Base-by-base conservation (phyloP, 2,113 vertebrate species). In the Limnothrissa miodon region DNA sequence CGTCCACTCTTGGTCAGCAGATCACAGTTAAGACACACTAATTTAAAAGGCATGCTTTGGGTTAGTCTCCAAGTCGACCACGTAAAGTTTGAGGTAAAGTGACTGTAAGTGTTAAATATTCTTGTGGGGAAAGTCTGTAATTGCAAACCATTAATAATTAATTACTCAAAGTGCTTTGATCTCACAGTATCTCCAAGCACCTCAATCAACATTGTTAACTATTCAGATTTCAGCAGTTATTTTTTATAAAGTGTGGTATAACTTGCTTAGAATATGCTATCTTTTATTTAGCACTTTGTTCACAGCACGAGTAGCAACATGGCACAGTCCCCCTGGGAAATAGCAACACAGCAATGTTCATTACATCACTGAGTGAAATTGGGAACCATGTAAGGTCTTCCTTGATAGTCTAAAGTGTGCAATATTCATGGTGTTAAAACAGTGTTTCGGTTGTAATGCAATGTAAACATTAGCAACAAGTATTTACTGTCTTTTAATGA, bases 61-160 rank as follows among this genome's bases (percentile, higher is more conserved):
- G 66, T 25, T 33, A 1, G 59, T 74, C 66, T 74, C 2, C 36
- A 74, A 74, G 66, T 74, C 36, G 66, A 33, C 33, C 66, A 74
- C 66, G 36, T 33, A 13, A 74, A 74, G 29, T 74, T 36, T 4
- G 29, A 74, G 33, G 66, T 13, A 59, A 62, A 36, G 39, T 36
- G 36, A 23, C 19, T 33, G 79, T 39, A 59, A 81, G 80, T 56
- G 46, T 56, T 81, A 81, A 81, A 42, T 81, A 36, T 81, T 81
- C 48, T 39, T 59, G 66, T 53, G 33, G 48, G 80, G 80, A 81
- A 74, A 74, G 66, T 33, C 66, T 53, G 51, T n/a, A 81, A 81
- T 59, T 81, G 80, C 39, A 59, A 59, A 3, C 21, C 51, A 81
- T 81, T 42, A 81, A 81, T 81, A 81, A 62, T 81, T 81, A 62